Percentiles rank a stretch among this genome's conserved stretches.
phyloP scores from a whole-genome alignment of 2,888 invertebrate species.

The Malthinus flaveolus region DNA sequence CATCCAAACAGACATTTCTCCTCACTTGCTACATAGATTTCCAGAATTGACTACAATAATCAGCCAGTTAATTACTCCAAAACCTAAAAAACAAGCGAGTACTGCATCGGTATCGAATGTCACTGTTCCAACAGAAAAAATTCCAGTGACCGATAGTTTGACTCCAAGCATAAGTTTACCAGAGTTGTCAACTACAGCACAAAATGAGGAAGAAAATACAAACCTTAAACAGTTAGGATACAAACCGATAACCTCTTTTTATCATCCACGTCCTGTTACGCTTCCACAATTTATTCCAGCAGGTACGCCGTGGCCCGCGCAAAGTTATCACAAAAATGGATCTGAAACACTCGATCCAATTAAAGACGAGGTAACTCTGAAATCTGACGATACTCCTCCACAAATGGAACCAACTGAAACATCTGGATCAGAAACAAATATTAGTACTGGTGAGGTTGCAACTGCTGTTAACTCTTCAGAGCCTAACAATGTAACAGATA shows the following conservation, averaged over 20 bases:
- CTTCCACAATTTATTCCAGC: conserved; percentile 20
- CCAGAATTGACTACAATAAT: conserved; percentile 15
- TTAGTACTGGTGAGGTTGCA: too few species aligned
- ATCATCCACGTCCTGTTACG: conserved; percentile 16
- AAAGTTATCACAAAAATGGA: neutral
- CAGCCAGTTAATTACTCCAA: neutral
- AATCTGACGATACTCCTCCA: too few species aligned
- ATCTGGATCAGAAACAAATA: too few species aligned
- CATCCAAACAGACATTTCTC: neutral
- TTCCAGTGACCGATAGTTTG: too few species aligned
- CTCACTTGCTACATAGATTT: conserved; percentile 9
- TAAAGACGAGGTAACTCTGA: too few species aligned
- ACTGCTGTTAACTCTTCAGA: too few species aligned
- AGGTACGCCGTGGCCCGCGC: conserved; percentile 24
- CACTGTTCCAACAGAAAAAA: neutral
- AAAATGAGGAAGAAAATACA: neutral
- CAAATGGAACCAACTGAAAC: too few species aligned
- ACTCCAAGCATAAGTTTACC: neutral
- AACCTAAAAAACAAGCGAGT: neutral
- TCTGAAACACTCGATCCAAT: neutral
- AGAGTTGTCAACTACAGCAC: neutral
- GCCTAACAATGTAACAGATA: neutral
- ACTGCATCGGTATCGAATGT: neutral
- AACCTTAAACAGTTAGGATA: conserved; percentile 11
- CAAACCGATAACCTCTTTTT: conserved; percentile 23